Base-by-base conservation (phyloP, 2,888 invertebrate genomes). In the Drosophila testacea region DNA sequence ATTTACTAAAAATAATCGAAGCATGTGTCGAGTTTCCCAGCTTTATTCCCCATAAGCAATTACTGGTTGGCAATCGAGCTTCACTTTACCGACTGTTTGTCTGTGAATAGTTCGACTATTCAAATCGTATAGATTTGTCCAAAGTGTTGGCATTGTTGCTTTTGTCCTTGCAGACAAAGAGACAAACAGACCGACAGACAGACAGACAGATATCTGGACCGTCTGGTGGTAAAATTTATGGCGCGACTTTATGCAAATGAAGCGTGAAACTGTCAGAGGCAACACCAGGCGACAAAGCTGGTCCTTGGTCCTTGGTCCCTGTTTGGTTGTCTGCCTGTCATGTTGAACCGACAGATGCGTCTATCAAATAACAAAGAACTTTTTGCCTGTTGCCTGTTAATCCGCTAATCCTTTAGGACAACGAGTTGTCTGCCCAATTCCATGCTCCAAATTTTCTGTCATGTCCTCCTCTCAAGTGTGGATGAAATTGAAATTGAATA, bases 211-310 rank as follows among this genome's bases (percentile, higher is more conserved):
- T 55, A 48, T 46, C 46, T 42, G 59, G 59, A 56, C 34, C 36
- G 42, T 67, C 68, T 72, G 63, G 22, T 32, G 46, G 39, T 34
- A 10, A 57, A 76, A 76, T 75, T 67, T 76, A 76, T 73, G 41
- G 77, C 77, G 73, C 62, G 69, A 69, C 69, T 84, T 76, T 82
- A 83, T 83, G 83, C 71, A 83, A 83, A 83, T 83, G 80, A 76
- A 76, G 71, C 73, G 69, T 71, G 64, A 80, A 78, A 69, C 56
- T 65, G 72, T 55, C 69, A 46, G 39, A 55, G 38, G 34, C 38
- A 30, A 47, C 44, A 50, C 16, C 34, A 39, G 61, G 57, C 41
- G 42, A 67, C 47, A 57, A 52, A 44, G 62, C 60, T 51, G 36
- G 5, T 11, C 13, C 47, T 13, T 50, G 27, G 34, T 34, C 44